phyloP scores from a whole-genome alignment of 2,797 vertebrate genomes.

The Cynodonichthys magdalenae region DNA sequence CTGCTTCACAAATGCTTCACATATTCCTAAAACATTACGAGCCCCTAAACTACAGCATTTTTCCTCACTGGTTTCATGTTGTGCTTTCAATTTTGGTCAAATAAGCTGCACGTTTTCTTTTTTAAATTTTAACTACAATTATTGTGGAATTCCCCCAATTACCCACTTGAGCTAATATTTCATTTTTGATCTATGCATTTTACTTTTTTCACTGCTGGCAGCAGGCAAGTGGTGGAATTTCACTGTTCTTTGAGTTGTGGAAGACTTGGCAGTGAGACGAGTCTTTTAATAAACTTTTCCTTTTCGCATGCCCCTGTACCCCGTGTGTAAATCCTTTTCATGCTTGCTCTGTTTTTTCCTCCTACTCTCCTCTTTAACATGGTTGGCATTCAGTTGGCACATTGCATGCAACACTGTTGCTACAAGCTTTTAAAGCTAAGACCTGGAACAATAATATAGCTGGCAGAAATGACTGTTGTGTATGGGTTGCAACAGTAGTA shows the following conservation, averaged over 20 bases:
- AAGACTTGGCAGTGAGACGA: slow-evolving; percentile 49
- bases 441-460: slow-evolving; percentile 60
- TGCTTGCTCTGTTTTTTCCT: slow-evolving; percentile 31
- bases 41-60: no score
- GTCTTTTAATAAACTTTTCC: slow-evolving; percentile 48
- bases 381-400: slow-evolving; percentile 59
- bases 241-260: slow-evolving; percentile 44
- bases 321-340: slow-evolving; percentile 43
- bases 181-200: slow-evolving; percentile 46
- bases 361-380: slow-evolving; percentile 58
- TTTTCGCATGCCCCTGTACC: slow-evolving; percentile 25
- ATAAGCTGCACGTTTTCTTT: slow-evolving; percentile 4
- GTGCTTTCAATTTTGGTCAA: slow-evolving; percentile 2
- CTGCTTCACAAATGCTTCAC: no score
- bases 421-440: slow-evolving; percentile 32
- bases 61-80: slow-evolving; percentile 20
- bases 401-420: slow-evolving; percentile 66
- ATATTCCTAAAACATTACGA: no score
- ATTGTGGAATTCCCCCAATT: slow-evolving; percentile 36
- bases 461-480: slow-evolving; percentile 28
- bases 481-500: not conserved
- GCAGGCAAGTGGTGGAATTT: slow-evolving; percentile 20
- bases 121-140: slow-evolving; percentile 26
- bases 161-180: slow-evolving; percentile 34
- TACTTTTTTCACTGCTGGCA: slow-evolving; percentile 34